Base-by-base conservation (phyloP, 2,113 vertebrate species). In the Nansenia antarctica region DNA sequence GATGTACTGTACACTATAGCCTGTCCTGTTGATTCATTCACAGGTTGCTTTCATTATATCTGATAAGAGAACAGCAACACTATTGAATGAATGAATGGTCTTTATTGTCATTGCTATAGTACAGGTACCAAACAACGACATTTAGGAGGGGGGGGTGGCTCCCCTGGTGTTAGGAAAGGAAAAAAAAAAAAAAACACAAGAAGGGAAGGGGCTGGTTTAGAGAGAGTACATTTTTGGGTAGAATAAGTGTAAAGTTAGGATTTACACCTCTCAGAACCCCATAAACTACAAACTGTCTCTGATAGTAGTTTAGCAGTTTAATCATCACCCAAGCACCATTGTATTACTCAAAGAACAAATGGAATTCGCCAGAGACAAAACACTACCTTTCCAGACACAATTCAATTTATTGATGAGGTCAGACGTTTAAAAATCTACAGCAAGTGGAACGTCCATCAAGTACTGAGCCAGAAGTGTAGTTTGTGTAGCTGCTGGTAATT, bases 1-100 rank as follows among this genome's bases (percentile, higher is more conserved):
- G 11, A n/a, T 15, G 20, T 62, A 59, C 63, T 35, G 29, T 37
- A 57, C 22, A 29, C 24, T 57, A 22, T 5, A 57, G 26, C 27
- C n/a, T 62, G 8, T 62, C 55, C 24, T 32, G 42, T 73, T 69
- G 3, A 67, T 63, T 69, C 11, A 52, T 31, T 42, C 31, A 65
- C 26, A 20, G 3, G 24, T n/a, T 42, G 45, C 20, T 3, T 69
- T 12, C 42, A n/a, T 59, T 62, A 14, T 47, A 62, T 67, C n/a
- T 49, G 45, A 49, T 9, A 47, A 20, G 45, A 47, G n/a, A n/a
- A 62, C 37, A 24, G 26, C 9, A 9, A 15, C 34, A 27, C 18
- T 62, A 58, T 30, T 54, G 37, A n/a, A n/a, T n/a, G n/a, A n/a
- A n/a, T n/a, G n/a, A n/a, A n/a, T n/a, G n/a, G n/a, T n/a, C n/a